Base-by-base conservation (phyloP, 2,888 invertebrate species). In the Cinara cedri region DNA sequence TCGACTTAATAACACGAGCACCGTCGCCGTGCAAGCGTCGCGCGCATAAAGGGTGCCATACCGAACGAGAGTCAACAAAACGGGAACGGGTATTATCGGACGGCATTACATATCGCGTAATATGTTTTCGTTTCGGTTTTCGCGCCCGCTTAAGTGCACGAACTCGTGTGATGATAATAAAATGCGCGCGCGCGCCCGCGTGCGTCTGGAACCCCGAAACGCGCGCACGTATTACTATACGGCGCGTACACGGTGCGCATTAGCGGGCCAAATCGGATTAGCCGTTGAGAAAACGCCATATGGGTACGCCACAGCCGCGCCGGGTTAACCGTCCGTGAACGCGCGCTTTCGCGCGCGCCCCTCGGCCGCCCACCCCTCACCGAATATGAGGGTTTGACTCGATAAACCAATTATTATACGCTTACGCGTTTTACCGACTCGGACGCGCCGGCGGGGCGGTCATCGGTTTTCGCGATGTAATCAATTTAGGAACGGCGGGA, bases 401-500 rank as follows among this genome's bases (percentile, higher is more conserved):
- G 78, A 78, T 70, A 78, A 70, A 78, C 78, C 78, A 78, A 78
- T 78, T 78, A 78, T 78, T 78, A 51, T 60, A 68, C 24, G 76
- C 76, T 76, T 66, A 66, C 51, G 16, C 51, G 51, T 63, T 8
- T n/a, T 46, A 51, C 34, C 14, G 51, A 49, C 49, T 42, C 2
- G 3, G 13, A 8, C 11, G 13, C 8, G 34, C 49, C 49, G 34
- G 26, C 16, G 10, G 24, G 51, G 34, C 78, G 78, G 78, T 78
- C 78, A 78, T 60, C 78, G 68, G 57, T 78, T 60, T 63, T 75
- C 13, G 76, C 55, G 76, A 66, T 26, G 46, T 49, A 70, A 78
- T 78, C 78, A 70, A 78, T 78, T 78, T 70, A 57, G 21, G 54
- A 54, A 65, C n/a, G n/a, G n/a, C n/a, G n/a, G n/a, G n/a, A n/a